Conservation (phyloP, 2,888 invertebrate species). For the Zele albiditarsus region DNA sequence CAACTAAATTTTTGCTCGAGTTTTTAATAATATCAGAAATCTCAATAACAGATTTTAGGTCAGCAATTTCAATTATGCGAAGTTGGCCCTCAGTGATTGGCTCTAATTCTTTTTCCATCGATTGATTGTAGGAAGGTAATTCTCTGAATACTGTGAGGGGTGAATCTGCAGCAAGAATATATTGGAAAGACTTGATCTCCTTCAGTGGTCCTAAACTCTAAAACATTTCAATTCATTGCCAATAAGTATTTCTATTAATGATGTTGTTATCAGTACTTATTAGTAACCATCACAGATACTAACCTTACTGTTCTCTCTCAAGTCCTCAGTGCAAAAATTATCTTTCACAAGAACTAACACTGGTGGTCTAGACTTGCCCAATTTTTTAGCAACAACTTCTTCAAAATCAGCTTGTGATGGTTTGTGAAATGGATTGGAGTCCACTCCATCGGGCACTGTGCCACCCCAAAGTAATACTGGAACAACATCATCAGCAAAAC, state of each 20-base stretch:
- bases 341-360: slow-evolving; percentile 75
- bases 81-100: slow-evolving; percentile 60
- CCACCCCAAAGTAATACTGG: slow-evolving; percentile 79
- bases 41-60: slow-evolving; percentile 58
- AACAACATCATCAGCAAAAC: slow-evolving; percentile 71
- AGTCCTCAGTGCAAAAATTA: slow-evolving; percentile 77
- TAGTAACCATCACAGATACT: slow-evolving; percentile 53
- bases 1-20: slow-evolving; percentile 57
- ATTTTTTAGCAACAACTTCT: slow-evolving; percentile 68
- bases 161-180: slow-evolving; percentile 78
- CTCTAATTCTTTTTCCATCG: slow-evolving; percentile 72
- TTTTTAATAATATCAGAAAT: slow-evolving; percentile 67
- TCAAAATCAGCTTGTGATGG: slow-evolving; percentile 70
- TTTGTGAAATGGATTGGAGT: slow-evolving; percentile 58
- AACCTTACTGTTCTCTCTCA: slow-evolving; percentile 74
- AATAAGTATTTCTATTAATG: neutral
- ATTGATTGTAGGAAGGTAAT: slow-evolving; percentile 73
- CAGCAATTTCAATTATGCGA: slow-evolving; percentile 50
- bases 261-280: neutral
- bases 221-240: slow-evolving; percentile 56
- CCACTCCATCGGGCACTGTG: slow-evolving; percentile 51
- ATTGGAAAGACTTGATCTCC: slow-evolving; percentile 70
- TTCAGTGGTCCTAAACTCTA: slow-evolving; percentile 72
- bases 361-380: slow-evolving; percentile 69
- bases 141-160: slow-evolving; percentile 76